Conservation (phyloP, 2,888 invertebrate species). For the Eurytoma adleriae region DNA sequence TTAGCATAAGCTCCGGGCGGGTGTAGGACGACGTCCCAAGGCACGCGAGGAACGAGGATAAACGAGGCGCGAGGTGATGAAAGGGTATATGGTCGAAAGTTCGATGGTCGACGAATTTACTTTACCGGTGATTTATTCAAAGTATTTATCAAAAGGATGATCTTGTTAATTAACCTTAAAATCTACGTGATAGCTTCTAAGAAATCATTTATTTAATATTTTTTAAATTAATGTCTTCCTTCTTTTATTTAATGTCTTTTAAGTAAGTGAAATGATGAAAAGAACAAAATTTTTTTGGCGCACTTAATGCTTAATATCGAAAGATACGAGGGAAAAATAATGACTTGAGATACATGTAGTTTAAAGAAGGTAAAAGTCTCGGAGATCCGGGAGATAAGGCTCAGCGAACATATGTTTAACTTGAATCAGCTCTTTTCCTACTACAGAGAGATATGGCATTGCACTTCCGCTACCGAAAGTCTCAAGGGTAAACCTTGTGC, state of each 20-base stretch:
- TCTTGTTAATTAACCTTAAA: too few species aligned
- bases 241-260: too few species aligned
- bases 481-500: constrained; percentile 4
- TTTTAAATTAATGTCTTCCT: too few species aligned
- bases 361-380: background rate
- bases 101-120: too few species aligned
- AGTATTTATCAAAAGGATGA: too few species aligned
- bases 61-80: constrained; percentile 37
- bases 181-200: too few species aligned
- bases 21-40: too few species aligned
- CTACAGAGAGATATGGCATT: constrained; percentile 32
- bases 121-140: too few species aligned
- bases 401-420: constrained; percentile 28
- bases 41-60: constrained; percentile 32
- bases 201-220: too few species aligned
- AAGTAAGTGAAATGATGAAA: too few species aligned
- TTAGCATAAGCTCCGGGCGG: constrained; percentile 5
- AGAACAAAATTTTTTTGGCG: too few species aligned
- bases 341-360: background rate
- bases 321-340: constrained; percentile 27
- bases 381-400: constrained; percentile 19
- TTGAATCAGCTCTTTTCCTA: constrained; percentile 38
- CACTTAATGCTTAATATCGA: too few species aligned
- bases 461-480: constrained; percentile 13
- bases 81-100: background rate